Percentiles rank a stretch among this genome's conserved stretches.
Evolutionary conservation across 1,140 invertebrate genomes (phyloP).

Genomic region (Papilio glaucus): DNA sequence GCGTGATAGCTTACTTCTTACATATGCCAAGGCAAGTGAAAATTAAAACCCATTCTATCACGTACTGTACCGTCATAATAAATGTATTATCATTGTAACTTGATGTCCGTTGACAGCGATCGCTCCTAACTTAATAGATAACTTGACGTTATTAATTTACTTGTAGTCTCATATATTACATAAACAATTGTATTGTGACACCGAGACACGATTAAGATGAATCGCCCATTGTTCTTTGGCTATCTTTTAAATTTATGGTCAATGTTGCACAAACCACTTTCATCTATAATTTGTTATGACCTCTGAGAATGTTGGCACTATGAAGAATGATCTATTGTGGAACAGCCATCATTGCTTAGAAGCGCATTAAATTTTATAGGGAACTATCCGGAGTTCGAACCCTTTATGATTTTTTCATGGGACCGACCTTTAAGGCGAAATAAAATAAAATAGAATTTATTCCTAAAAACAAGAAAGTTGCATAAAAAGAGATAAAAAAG

Average conservation of each 20-base stretch:
- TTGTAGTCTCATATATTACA: constrained; percentile 13
- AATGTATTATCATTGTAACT: neutral
- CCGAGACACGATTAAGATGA: constrained; percentile 3
- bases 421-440: too few relatives aligned
- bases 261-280: constrained; percentile 46
- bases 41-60: neutral
- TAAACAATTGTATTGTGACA: constrained; percentile 29
- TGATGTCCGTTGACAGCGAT: neutral
- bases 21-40: too few relatives aligned
- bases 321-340: neutral
- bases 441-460: too few relatives aligned
- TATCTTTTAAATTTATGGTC: constrained; percentile 25
- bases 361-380: too few relatives aligned
- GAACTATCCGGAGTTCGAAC: too few relatives aligned
- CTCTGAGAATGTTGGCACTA: constrained; percentile 3
- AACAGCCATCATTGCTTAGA: neutral
- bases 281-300: constrained; percentile 24
- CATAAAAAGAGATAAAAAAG: too few relatives aligned
- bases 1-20: too few relatives aligned
- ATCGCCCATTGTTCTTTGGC: constrained; percentile 28
- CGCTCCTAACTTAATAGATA: constrained; percentile 22
- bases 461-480: too few relatives aligned
- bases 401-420: too few relatives aligned
- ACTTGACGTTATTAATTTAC: constrained; percentile 16
- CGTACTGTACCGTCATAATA: neutral